Evolutionary conservation across 2,888 invertebrate species (phyloP).

Genomic region (Phasia obesa): DNA sequence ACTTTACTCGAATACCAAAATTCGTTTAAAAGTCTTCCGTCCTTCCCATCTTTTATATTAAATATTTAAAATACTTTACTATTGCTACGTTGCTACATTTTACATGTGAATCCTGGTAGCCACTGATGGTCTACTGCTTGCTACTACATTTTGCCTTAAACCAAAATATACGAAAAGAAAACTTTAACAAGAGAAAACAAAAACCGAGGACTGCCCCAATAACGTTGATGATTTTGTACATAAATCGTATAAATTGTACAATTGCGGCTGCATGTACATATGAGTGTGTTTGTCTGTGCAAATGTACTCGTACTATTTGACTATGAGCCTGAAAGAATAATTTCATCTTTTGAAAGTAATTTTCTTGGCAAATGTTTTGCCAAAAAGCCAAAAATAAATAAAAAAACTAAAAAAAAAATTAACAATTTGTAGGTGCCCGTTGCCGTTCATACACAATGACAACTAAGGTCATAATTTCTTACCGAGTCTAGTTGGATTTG

Average conservation of each 20-base stretch:
- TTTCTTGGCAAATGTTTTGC: constrained; percentile 63
- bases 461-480: constrained; percentile 70
- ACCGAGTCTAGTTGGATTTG: constrained; percentile 32
- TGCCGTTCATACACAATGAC: constrained; percentile 63
- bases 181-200: constrained; percentile 16
- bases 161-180: constrained; percentile 19
- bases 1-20: neutral
- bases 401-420: constrained; percentile 25
- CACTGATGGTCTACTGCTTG: constrained; percentile 66
- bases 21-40: neutral
- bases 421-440: constrained; percentile 70
- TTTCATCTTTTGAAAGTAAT: constrained; percentile 53
- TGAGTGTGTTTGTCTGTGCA: constrained; percentile 60
- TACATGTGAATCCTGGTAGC: constrained; percentile 47
- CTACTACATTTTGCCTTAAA: constrained; percentile 38
- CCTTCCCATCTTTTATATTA: neutral
- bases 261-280: constrained; percentile 76
- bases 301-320: constrained; percentile 49
- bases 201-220: constrained; percentile 63
- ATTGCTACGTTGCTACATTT: constrained; percentile 5
- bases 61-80: constrained; percentile 26
- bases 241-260: constrained; percentile 80
- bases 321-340: constrained; percentile 50
- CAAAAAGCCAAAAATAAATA: constrained; percentile 37
- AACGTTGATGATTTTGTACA: constrained; percentile 71